Evolutionary conservation across 2,113 vertebrate species (phyloP).

Genomic region (Chroicocephalus ridibundus): DNA sequence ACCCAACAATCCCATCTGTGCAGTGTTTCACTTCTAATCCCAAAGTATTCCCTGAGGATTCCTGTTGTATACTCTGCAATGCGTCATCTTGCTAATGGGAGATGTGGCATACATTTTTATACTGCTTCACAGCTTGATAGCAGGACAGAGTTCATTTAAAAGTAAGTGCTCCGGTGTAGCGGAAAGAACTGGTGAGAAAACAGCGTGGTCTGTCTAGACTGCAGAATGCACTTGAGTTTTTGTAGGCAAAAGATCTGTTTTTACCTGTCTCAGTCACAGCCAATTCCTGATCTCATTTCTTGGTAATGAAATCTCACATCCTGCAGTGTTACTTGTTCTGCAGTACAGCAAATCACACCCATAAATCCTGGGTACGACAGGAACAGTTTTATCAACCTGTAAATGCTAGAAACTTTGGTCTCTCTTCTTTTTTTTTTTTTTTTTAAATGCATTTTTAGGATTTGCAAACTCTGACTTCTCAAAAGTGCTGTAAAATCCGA

Average conservation of each 20-base stretch:
- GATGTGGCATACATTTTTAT: conserved; percentile 26
- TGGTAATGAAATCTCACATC: conserved; percentile 37
- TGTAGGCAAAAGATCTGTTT: conserved; percentile 38
- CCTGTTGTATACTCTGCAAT: conserved; percentile 51
- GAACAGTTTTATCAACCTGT: conserved; percentile 3
- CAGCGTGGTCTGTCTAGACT: neutral
- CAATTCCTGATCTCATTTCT: conserved; percentile 41
- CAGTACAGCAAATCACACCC: neutral
- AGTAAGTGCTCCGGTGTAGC: conserved; percentile 7
- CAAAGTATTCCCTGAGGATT: conserved; percentile 57
- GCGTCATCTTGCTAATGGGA: conserved; percentile 35
- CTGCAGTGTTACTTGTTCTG: conserved; percentile 24
- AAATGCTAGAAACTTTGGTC: neutral
- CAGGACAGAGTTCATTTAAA: neutral
- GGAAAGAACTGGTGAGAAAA: conserved; percentile 26
- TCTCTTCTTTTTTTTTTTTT: neutral
- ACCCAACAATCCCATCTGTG: conserved; percentile 69
- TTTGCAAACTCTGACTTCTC: neutral
- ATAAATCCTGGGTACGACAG: neutral
- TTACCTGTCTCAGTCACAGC: conserved; percentile 34
- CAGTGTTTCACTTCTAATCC: conserved; percentile 79
- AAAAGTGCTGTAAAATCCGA: neutral
- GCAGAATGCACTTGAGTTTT: conserved; percentile 7
- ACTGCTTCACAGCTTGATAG: neutral
- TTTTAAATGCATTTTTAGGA: neutral